Base-by-base conservation (phyloP, 2,888 invertebrate genomes). In the Lasioglossum oenotherae region DNA sequence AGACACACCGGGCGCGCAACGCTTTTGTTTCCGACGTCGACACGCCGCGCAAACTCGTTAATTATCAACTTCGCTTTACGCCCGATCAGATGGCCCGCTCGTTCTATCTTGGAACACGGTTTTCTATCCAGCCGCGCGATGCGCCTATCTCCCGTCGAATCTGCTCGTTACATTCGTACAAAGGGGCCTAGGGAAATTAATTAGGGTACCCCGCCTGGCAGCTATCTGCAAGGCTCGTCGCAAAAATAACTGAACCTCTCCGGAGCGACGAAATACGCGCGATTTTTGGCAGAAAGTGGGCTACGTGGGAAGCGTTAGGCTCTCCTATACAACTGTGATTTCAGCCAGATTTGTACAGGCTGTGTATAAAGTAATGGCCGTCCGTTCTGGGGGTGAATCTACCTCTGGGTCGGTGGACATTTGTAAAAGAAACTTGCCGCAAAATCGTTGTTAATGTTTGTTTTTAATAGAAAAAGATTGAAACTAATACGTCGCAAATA, bases 11-110 rank as follows among this genome's bases (percentile, higher is more conserved):
- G 41, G 64, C 31, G 64, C 31, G 16, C 64, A 72, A 27, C 31
- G 81, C 82, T 84, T 84, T 84, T 84, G 84, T 84, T 84, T 78
- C 77, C 69, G 78, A 84, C 74, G 78, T 78, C 77, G 64, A 81
- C 77, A 77, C 77, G 69, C 77, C 49, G 84, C 74, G 64, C n/a
- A 31, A 57, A 74, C 77, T 82, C 74, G 84, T 84, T 84, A 82
- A 84, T 82, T 81, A 84, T 81, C 84, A 81, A 78, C 77, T 74
- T 81, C 44, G 74, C 77, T 78, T 78, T 57, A 38, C 57, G 73
- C 57, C 72, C 44, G 81, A 81, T 81, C 76, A 76, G 31, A 76
- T 83, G 72, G 57, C 19, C 64, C 31, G 31, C 31, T 31, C 31
- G 64, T 31, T 31, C 31, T 64, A 64, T 64, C 64, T 31, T 19